Evolutionary conservation across 2,113 vertebrate genomes (phyloP), one percentile per base, ranked within the genome.

Genomic region (Parotia lawesii): DNA sequence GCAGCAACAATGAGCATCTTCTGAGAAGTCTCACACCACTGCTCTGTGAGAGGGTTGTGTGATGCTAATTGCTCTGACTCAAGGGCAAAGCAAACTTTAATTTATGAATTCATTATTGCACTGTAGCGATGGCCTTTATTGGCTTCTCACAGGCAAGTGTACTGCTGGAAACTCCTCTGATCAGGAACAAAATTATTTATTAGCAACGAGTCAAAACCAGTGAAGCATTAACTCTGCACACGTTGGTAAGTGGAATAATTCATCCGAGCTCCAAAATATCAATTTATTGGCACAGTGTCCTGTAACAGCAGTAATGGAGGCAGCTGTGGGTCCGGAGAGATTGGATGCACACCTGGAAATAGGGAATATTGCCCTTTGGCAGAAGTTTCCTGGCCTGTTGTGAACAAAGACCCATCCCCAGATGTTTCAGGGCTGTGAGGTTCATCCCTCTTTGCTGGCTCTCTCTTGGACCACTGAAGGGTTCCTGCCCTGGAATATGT

Each of bases 51-150:
- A 35, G 70, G 44, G 13, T 42, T 91, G 47, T 86, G 54, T 53
- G 53, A 56, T 88, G 87, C 67, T 92, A 93, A 94, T 88, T 94
- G 79, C 70, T 96, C 57, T 85, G 85, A 76, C 82, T 96, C 64
- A 66, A 87, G 81, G 85, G 77, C 76, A 95, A 86, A 88, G 56
- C 70, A 81, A 73, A 91, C 29, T 94, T 85, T 58, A 77, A 92
- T 91, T 96, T 85, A 47, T 65, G 76, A 93, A 89, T 75, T 87
- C 51, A 72, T 93, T 78, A 50, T 27, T 73, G 60, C 7, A 5
- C 40, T 13, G 15, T 21, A 85, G 81, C 2, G 2, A 5, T 60
- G 62, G 86, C 62, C 35, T 87, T 91, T 78, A 35, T 31, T 70
- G 75, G 65, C 64, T 78, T 82, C 75, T 94, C 24, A 1, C 57